phyloP scores from a whole-genome alignment of 2,113 vertebrate genomes.

The Thalassarche chlororhynchos region DNA sequence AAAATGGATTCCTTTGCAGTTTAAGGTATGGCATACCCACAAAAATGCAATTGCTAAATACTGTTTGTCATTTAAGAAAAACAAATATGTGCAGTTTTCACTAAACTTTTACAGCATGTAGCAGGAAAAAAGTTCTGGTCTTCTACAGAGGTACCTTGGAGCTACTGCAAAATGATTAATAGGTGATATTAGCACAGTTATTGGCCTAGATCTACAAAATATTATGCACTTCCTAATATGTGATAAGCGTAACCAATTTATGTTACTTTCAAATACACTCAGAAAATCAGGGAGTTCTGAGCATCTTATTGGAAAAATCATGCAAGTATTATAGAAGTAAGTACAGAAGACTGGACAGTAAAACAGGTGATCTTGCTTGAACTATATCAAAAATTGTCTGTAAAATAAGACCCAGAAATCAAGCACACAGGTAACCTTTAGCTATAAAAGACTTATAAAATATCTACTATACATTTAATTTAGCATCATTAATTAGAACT shows the following conservation, averaged over 20 bases:
- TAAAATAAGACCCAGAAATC: background rate
- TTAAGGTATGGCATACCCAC: accelerated
- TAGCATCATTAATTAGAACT: background rate
- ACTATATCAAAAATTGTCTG: background rate
- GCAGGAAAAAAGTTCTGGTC: background rate
- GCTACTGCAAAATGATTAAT: background rate
- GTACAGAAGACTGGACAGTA: background rate
- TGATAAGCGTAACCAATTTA: background rate
- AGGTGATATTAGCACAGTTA: background rate
- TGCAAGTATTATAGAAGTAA: background rate
- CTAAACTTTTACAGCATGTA: background rate
- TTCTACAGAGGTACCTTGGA: background rate
- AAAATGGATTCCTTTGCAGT: background rate
- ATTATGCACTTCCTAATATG: background rate
- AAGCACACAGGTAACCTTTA: background rate
- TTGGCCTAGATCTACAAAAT: background rate
- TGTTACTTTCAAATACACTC: background rate
- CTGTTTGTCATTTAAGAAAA: background rate
- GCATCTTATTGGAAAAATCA: background rate
- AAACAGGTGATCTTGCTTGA: background rate
- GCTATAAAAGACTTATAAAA: background rate
- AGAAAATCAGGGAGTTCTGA: background rate
- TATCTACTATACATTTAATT: background rate
- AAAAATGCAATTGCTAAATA: background rate
- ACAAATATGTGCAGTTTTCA: background rate